phyloP scores from a whole-genome alignment of 2,797 vertebrate genomes.

The Pelochelys cantorii region DNA sequence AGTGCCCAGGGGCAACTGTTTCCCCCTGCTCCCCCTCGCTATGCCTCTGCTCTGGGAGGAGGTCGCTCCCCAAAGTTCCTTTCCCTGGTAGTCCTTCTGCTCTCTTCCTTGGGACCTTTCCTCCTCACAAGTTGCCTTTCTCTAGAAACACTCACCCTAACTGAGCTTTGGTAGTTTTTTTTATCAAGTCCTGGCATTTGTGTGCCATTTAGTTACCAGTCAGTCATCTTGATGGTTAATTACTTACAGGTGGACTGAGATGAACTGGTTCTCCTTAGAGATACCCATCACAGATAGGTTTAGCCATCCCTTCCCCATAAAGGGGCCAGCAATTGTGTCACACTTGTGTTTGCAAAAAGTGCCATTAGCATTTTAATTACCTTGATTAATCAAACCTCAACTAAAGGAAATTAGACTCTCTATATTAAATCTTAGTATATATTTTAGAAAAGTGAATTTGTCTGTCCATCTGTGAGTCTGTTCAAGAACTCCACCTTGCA shows the following conservation, averaged over 20 bases:
- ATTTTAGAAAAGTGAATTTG: too few relatives aligned
- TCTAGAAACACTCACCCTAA: not conserved
- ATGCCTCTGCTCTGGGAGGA: not conserved
- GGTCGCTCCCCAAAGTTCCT: not conserved
- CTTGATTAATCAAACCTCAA: not conserved
- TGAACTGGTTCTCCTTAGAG: not conserved
- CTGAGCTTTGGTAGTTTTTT: not conserved
- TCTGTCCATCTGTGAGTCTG: too few relatives aligned
- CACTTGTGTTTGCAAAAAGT: not conserved
- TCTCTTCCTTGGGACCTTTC: not conserved
- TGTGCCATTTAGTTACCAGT: not conserved
- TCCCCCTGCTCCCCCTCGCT: too few relatives aligned
- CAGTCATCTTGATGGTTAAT: not conserved
- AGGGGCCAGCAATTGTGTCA: not conserved
- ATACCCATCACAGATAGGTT: not conserved
- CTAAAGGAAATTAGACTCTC: not conserved
- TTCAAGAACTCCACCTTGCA: too few relatives aligned
- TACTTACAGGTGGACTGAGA: not conserved
- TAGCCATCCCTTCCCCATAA: not conserved
- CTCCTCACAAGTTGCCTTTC: not conserved
- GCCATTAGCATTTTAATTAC: not conserved
- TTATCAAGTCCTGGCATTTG: not conserved
- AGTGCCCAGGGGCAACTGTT: too few relatives aligned
- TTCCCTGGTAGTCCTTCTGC: not conserved
- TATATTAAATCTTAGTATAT: not conserved